A percentile compares a stretch with the other conserved stretches of the same genome.
Conservation (phyloP, 2,888 invertebrate genomes). For the Drosophila kambysellisi region DNA sequence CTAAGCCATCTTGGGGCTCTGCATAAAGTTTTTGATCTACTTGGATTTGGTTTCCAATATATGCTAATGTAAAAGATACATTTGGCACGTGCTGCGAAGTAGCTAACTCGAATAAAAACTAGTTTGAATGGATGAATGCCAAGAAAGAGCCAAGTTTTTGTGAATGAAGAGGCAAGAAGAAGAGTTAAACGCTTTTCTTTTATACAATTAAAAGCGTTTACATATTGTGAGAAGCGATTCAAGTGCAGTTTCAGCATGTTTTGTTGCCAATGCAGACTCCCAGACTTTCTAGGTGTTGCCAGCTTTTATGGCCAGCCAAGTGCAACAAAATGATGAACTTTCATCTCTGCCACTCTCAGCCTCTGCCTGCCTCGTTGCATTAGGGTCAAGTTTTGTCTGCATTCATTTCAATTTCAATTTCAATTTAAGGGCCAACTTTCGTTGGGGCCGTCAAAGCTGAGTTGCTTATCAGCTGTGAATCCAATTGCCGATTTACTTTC, state of each 20-base stretch:
- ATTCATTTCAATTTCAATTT: neutral
- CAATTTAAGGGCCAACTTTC: conserved; percentile 43
- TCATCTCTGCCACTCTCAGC: conserved; percentile 44
- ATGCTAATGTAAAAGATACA: neutral
- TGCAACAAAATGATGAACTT: conserved; percentile 47
- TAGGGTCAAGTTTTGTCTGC: conserved; percentile 53
- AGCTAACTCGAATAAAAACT: neutral
- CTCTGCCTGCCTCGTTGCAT: conserved; percentile 41
- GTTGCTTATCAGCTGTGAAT: conserved; percentile 37
- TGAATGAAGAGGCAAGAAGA: neutral
- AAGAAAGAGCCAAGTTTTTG: neutral
- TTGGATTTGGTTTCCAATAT: neutral
- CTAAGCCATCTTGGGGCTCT: neutral
- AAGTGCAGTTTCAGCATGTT: neutral
- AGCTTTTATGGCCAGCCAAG: conserved; percentile 50
- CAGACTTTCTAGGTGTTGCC: conserved; percentile 26
- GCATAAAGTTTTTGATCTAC: neutral
- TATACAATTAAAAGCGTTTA: neutral
- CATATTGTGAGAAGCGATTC: neutral
- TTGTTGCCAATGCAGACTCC: neutral
- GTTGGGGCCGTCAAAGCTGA: conserved; percentile 16
- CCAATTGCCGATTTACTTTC: conserved; percentile 44
- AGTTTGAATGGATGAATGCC: neutral
- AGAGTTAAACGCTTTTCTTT: neutral
- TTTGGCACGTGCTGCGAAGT: conserved; percentile 5